Evolutionary conservation across 2,113 vertebrate genomes (phyloP), one percentile per base, ranked within the genome.

Genomic region (Gulo gulo): DNA sequence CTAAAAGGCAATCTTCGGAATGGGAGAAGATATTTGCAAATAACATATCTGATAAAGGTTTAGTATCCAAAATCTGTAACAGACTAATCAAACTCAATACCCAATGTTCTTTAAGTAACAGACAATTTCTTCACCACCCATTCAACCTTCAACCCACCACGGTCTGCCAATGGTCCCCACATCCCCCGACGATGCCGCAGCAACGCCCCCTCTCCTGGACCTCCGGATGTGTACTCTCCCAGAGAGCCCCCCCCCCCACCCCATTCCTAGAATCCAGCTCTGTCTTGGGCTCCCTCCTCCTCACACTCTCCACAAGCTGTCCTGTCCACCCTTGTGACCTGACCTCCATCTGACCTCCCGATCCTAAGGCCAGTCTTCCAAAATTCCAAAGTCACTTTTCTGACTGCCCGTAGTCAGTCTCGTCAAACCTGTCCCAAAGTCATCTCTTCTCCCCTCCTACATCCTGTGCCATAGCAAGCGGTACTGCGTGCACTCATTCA

Each of bases 131-230:
- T 24, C 78, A 34, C 23, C 36, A 45, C 36, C 42, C 23, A 52
- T 52, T 39, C 39, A 34, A 4, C 15, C 76, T 67, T 36, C 84
- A 88, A 26, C 31, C 18, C 15, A 9, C 36, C 4, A 1, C 21
- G 1, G 12, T 6, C 31, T 5, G 31, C 36, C 34, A 24, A 16
- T 4, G 9, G 45, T 6, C 20, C 47, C 78, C 55, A 6, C 1
- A 16, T 9, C 1, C 74, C 24, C 42, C 0, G 0, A 76, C 1
- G 8, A 31, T 31, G 14, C 42, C 0, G 1, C 26, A 78, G 14
- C 15, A 18, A 15, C 1, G 0, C 74, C 42, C 14, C 26, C 10
- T 9, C 16, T n/a, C 67, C 34, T 29, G 8, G 34, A 36, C 67
- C 3, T n/a, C 67, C 1, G 4, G 67, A 69, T 36, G 18, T 10